Base-by-base conservation (phyloP, 2,113 vertebrate species). In the Grammomys surdaster region DNA sequence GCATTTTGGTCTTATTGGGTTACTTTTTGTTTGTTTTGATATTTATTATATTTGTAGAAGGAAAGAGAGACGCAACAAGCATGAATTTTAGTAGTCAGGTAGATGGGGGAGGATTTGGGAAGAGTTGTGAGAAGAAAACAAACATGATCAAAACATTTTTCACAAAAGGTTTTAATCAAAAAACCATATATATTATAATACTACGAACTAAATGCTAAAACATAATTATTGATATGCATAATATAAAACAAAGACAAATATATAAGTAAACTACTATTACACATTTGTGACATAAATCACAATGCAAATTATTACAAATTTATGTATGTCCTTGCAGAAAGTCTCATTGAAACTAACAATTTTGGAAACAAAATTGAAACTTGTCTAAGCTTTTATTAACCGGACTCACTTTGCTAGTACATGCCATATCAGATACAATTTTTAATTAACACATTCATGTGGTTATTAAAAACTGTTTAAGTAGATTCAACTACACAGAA, bases 181-280 rank as follows among this genome's bases (percentile, higher is more conserved):
- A 82, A 8, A 2, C 65, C 65, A 75, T 33, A 19, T 1, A 11
- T 97, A 96, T 95, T 90, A 97, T 67, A 95, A 54, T 70, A 24
- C 72, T 69, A 76, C 89, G 82, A 36, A 26, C 26, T 77, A 54
- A 86, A 20, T 36, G 12, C 28, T 11, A 33, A 1, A 8, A 88
- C 16, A 26, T 90, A 14, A 60, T 36, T 60, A 72, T 46, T 40
- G 85, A 65, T 31, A 67, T n/a, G 88, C 14, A 54, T 88, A 86
- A 22, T 26, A 75, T 65, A 69, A 90, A 92, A n/a, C 72, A 22
- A 17, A 76, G 63, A 70, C 48, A 4, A 46, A 80, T 76, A 3
- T 40, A 3, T 33, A 78, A 88, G 20, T 76, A 46, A 33, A 36
- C 16, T 73, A 31, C 43, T 17, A 16, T 43, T 69, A 14, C 0